A percentile compares a stretch with the other conserved stretches of the same genome.
Conservation (phyloP, 2,888 invertebrate species). For the Dryobotodes eremita region DNA sequence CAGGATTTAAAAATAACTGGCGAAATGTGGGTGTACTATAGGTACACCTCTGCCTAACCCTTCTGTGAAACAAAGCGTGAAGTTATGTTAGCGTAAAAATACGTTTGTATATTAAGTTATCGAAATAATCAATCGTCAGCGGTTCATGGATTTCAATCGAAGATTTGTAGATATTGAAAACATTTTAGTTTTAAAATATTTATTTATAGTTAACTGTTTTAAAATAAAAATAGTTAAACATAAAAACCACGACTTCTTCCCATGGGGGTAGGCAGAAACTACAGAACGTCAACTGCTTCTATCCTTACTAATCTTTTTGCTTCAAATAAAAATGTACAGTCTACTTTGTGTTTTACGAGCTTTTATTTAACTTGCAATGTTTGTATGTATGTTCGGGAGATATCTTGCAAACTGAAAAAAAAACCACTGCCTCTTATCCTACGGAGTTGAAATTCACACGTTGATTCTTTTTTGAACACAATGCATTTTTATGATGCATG, state of each 20-base stretch:
- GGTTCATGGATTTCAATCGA: neutral
- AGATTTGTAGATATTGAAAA: constrained; percentile 6
- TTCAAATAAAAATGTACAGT: neutral
- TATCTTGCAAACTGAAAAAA: no score
- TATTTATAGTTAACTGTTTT: neutral
- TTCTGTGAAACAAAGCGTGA: neutral
- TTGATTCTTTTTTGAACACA: no score
- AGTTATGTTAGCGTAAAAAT: neutral
- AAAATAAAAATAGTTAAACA: neutral
- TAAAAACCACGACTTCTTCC: neutral
- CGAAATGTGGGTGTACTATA: neutral
- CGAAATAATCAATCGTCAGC: neutral
- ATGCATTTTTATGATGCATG: no score
- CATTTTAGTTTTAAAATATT: neutral
- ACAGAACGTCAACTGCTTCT: neutral
- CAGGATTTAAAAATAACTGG: neutral
- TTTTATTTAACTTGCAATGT: no score
- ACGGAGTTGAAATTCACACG: no score
- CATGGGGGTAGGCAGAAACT: neutral
- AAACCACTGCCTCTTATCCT: no score
- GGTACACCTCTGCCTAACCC: neutral
- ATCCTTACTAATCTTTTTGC: neutral
- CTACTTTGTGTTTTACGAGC: neutral
- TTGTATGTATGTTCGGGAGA: no score
- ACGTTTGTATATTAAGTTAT: neutral